Evolutionary conservation across 2,888 invertebrate species (phyloP).

Genomic region (Aphelenchoides bicaudatus): DNA sequence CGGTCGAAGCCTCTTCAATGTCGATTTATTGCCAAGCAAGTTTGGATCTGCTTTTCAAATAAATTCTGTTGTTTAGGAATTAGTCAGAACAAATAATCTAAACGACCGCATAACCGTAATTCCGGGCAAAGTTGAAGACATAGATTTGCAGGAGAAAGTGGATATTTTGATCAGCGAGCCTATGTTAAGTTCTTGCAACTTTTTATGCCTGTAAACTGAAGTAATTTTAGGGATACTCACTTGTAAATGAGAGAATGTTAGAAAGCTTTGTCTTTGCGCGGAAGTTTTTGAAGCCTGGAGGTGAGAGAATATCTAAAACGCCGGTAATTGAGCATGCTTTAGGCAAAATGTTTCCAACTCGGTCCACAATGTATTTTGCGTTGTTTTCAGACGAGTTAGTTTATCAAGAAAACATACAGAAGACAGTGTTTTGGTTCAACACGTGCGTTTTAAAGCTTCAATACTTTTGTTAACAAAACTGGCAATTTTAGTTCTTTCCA

Average conservation of each 20-base stretch:
- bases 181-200: too few relatives aligned
- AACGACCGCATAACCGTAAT: slow-evolving; percentile 83
- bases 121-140: slow-evolving; percentile 96
- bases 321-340: not conserved
- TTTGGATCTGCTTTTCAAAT: slow-evolving; percentile 20
- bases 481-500: slow-evolving; percentile 70
- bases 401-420: slow-evolving; percentile 95
- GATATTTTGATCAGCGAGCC: slow-evolving; percentile 97
- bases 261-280: slow-evolving; percentile 97
- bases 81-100: slow-evolving; percentile 84
- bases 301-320: too few relatives aligned
- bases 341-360: slow-evolving; percentile 83
- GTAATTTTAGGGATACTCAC: slow-evolving; percentile 99
- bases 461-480: not conserved
- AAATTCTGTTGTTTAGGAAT: slow-evolving; percentile 65
- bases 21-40: slow-evolving; percentile 82
- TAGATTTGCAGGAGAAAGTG: slow-evolving; percentile 86
- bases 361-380: slow-evolving; percentile 92
- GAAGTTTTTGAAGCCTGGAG: slow-evolving; percentile 84
- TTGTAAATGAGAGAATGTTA: slow-evolving; percentile 97
- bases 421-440: slow-evolving; percentile 77
- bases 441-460: too few relatives aligned
- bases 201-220: too few relatives aligned
- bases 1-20: slow-evolving; percentile 99
- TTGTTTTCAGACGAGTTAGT: slow-evolving; percentile 95